Evolutionary conservation across 1,140 invertebrate genomes (phyloP).

Genomic region (roundworm (Caenorhabditis elegans)): WBcel235 BX284602.5:11036001-11036500

Average conservation of each 20-base stretch:
- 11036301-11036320: background rate
- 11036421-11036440: no score
- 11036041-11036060: background rate
- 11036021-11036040: background rate
- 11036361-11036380: no score
- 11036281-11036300: slow-evolving; percentile 23
- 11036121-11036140: slow-evolving; percentile 6
- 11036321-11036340: no score
- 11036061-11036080: background rate
- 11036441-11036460: no score
- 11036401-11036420: no score
- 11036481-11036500: no score
- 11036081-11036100: background rate
- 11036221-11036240: background rate
- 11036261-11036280: slow-evolving; percentile 9
- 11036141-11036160: slow-evolving; percentile 19
- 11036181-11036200: background rate
- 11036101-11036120: background rate
- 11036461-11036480: no score
- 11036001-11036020: slow-evolving; percentile 13
- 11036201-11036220: background rate
- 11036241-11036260: background rate
- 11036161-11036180: background rate
- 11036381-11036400: no score
- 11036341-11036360: no score